Evolutionary conservation across 2,888 invertebrate genomes (phyloP).

Genomic region (Drosophila infuscata): DNA sequence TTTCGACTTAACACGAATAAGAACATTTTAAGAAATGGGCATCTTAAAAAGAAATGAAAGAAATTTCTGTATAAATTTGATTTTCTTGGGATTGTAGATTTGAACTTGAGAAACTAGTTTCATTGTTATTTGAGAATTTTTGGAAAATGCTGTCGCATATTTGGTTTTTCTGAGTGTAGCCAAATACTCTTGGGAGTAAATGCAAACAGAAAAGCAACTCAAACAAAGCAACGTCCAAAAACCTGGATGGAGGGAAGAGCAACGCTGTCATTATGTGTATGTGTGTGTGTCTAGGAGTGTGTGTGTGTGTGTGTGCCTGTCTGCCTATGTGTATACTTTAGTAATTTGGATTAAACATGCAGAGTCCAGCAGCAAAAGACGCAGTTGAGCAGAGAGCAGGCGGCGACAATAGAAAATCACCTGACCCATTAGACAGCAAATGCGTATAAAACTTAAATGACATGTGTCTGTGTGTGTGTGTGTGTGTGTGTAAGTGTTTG

Average conservation of each 20-base stretch:
- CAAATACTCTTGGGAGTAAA: slow-evolving; percentile 11
- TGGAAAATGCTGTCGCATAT: neutral
- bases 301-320: slow-evolving; percentile 18
- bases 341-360: slow-evolving; percentile 81
- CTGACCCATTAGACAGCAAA: slow-evolving; percentile 73
- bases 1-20: neutral
- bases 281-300: slow-evolving; percentile 7
- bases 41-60: neutral
- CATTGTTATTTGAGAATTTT: neutral
- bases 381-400: slow-evolving; percentile 20
- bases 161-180: neutral
- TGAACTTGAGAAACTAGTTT: neutral
- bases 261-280: slow-evolving; percentile 8
- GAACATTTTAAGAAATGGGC: neutral
- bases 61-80: neutral
- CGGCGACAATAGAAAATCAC: slow-evolving; percentile 79
- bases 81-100: neutral
- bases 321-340: slow-evolving; percentile 59
- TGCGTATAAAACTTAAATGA: slow-evolving; percentile 64
- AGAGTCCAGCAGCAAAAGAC: slow-evolving; percentile 48
- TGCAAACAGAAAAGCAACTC: slow-evolving; percentile 42
- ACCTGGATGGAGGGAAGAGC: neutral
- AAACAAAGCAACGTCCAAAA: slow-evolving; percentile 42
- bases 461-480: slow-evolving; percentile 18
- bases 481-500: slow-evolving; percentile 12